Evolutionary conservation across 2,113 vertebrate species (phyloP).

Genomic region (Sialia sialis): DNA sequence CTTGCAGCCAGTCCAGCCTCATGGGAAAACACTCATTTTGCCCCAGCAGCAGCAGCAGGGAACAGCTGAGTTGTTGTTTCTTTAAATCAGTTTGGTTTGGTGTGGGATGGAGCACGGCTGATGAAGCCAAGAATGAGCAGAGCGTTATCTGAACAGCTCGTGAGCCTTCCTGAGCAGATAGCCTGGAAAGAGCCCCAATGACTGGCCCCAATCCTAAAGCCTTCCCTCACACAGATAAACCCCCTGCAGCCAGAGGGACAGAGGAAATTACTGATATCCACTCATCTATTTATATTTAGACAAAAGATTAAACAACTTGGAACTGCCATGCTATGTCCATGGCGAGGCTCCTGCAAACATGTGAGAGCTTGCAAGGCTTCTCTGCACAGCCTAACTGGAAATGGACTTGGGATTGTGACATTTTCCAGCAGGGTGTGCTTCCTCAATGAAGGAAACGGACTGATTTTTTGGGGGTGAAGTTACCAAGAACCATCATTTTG

Average conservation of each 20-base stretch:
- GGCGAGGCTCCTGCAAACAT: background rate
- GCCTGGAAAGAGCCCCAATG: background rate
- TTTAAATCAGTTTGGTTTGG: background rate
- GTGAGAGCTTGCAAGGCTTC: background rate
- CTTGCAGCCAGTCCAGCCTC: background rate
- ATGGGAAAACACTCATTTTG: background rate
- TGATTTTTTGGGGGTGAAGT: background rate
- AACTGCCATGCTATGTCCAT: background rate
- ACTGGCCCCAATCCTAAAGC: slow-evolving; percentile 35
- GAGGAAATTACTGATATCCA: slow-evolving; percentile 60
- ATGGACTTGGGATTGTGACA: background rate
- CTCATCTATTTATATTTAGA: slow-evolving; percentile 64
- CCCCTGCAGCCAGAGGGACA: background rate
- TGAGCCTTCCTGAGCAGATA: slow-evolving; percentile 20
- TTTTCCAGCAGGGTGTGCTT: background rate
- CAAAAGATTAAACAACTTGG: slow-evolving; percentile 53
- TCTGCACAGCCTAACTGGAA: background rate
- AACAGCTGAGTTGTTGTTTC: background rate
- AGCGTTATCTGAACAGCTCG: slow-evolving; percentile 33
- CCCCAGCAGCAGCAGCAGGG: background rate
- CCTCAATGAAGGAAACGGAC: background rate
- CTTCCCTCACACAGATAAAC: slow-evolving; percentile 18
- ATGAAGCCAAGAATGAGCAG: background rate
- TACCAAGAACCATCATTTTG: background rate
- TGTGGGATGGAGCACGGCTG: background rate